phyloP scores from a whole-genome alignment of 2,113 vertebrate species.

The Isurus oxyrinchus region DNA sequence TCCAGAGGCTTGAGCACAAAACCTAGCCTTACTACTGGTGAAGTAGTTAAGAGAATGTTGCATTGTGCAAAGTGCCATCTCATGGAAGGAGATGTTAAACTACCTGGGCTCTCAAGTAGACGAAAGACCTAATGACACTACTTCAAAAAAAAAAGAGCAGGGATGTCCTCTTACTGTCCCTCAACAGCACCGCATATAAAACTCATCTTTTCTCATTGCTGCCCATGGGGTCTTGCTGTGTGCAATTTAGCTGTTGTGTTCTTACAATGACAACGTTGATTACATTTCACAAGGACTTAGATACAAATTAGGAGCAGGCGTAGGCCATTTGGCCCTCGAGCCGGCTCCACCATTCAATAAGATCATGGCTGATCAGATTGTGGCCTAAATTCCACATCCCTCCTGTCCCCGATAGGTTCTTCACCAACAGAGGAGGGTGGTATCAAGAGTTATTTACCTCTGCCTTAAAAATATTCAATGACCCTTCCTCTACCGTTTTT shows the following conservation, averaged over 20 bases:
- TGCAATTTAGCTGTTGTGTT: background rate
- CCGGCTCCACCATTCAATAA: no score
- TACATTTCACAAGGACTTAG: background rate
- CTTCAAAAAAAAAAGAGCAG: background rate
- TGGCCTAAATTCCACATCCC: no score
- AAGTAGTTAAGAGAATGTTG: background rate
- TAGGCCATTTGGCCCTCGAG: no score
- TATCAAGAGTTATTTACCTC: no score
- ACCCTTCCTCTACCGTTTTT: no score
- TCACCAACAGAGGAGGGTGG: no score
- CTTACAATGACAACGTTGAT: background rate
- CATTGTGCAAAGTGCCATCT: background rate
- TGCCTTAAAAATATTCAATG: no score
- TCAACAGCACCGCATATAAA: background rate
- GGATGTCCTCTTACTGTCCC: background rate
- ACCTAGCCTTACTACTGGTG: background rate
- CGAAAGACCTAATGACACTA: background rate
- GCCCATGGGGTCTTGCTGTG: background rate
- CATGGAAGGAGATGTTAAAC: background rate
- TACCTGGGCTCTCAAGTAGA: background rate
- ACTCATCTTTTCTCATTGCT: background rate
- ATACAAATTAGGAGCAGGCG: no score
- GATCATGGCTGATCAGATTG: no score
- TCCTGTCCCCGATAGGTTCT: no score
- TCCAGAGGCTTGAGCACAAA: background rate